Evolutionary conservation across 2,797 vertebrate species (phyloP).

Genomic region (Aselliscus stoliczkanus): DNA sequence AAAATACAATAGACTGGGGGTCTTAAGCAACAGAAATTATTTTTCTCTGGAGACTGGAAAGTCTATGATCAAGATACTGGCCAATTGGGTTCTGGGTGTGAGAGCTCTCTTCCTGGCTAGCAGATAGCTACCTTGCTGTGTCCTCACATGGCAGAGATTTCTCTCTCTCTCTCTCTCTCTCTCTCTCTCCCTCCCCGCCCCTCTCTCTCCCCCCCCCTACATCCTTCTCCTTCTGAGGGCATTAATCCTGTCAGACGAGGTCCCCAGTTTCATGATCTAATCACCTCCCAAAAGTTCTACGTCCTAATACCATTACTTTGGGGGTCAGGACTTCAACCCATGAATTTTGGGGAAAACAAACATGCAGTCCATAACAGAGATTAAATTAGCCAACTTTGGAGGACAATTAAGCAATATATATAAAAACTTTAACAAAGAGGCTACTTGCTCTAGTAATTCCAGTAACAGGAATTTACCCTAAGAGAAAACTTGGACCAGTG

Average conservation of each 20-base stretch:
- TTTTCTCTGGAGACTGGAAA: neutral
- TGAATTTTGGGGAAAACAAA: neutral
- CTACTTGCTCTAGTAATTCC: neutral
- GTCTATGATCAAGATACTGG: neutral
- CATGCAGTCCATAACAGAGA: neutral
- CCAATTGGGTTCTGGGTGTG: neutral
- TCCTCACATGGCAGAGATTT: neutral
- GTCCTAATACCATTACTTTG: neutral
- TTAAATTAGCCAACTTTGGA: neutral
- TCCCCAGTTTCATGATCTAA: neutral
- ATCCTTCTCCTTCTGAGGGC: accelerated
- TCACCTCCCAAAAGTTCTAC: neutral
- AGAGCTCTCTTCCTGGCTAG: neutral
- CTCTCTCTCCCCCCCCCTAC: accelerated
- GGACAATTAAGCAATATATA: neutral
- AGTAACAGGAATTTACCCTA: neutral
- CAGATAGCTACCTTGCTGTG: neutral
- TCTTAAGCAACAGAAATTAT: neutral
- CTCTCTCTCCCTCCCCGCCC: accelerated
- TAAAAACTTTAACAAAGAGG: neutral
- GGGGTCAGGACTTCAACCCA: neutral
- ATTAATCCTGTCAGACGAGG: neutral
- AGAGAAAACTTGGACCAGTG: neutral
- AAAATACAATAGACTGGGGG: neutral
- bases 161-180: too few relatives aligned